Base-by-base conservation (phyloP, 2,797 vertebrate genomes). In the Lagocephalus sceleratus region DNA sequence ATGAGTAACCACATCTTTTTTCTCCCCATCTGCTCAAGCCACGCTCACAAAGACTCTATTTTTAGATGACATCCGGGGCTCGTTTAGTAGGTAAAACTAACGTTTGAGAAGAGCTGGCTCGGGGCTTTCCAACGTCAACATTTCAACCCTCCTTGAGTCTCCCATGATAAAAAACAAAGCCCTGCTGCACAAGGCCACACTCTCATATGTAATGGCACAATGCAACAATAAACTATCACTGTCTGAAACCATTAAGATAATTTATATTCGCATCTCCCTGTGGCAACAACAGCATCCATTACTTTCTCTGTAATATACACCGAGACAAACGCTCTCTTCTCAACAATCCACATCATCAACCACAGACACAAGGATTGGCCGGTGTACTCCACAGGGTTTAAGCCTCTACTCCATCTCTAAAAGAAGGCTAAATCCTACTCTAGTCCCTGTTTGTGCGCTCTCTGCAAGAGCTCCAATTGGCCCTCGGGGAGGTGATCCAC, bases 41-140 rank as follows among this genome's bases (percentile, higher is more conserved):
- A 48, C 20, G 38, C 57, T 81, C 63, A 81, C 81, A 79, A 82
- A 82, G 68, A 51, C 60, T 59, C 82, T 86, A 83, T 87, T 84
- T 86, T 84, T 85, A 86, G 80, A 41, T 12, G 21, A 59, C 85
- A 72, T 80, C 75, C 80, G 54, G 75, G 68, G 75, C 82, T 81
- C 79, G 79, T 83, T 79, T 66, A 73, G 71, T 60, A 78, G 85
- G 79, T 87, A 81, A 80, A 79, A 82, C 61, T 63, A 39, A 50
- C 23, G 53, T 62, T 66, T 17, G 53, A 67, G 54, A 72, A 63
- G 60, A 68, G 70, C 77, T 64, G 66, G 77, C 66, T 79, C 53
- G 78, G 73, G 79, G 76, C 73, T 78, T 82, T 84, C 76, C 72
- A 76, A 66, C 69, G 57, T 76, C 64, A 83, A 77, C 79, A 80